Percentiles rank a stretch among this genome's conserved stretches.
phyloP scores from a whole-genome alignment of 1,140 invertebrate genomes.

The silkworm (Bombyx mori) region ASM3026992v2 NC_085128.1:13185001-13185500 shows the following conservation, averaged over 20 bases:
- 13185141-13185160: slow-evolving; percentile 37
- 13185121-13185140: slow-evolving; percentile 43
- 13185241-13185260: slow-evolving; percentile 60
- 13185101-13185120: slow-evolving; percentile 56
- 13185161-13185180: slow-evolving; percentile 70
- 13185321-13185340: slow-evolving; percentile 51
- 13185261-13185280: slow-evolving; percentile 55
- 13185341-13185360: slow-evolving; percentile 48
- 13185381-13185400: slow-evolving; percentile 35
- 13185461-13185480: neutral
- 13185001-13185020: slow-evolving; percentile 59
- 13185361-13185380: slow-evolving; percentile 57
- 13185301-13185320: slow-evolving; percentile 35
- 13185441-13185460: slow-evolving; percentile 33
- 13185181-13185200: slow-evolving; percentile 72
- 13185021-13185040: slow-evolving; percentile 66
- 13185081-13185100: slow-evolving; percentile 40
- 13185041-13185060: slow-evolving; percentile 39
- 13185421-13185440: slow-evolving; percentile 31
- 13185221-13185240: slow-evolving; percentile 59
- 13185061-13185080: slow-evolving; percentile 27
- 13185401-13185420: slow-evolving; percentile 24
- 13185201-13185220: slow-evolving; percentile 73
- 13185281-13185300: slow-evolving; percentile 49
- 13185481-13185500: no score